Percentiles rank a stretch among this genome's conserved stretches.
Evolutionary conservation across 2,797 vertebrate genomes (phyloP).

Genomic region (Pteropus rufus): DNA sequence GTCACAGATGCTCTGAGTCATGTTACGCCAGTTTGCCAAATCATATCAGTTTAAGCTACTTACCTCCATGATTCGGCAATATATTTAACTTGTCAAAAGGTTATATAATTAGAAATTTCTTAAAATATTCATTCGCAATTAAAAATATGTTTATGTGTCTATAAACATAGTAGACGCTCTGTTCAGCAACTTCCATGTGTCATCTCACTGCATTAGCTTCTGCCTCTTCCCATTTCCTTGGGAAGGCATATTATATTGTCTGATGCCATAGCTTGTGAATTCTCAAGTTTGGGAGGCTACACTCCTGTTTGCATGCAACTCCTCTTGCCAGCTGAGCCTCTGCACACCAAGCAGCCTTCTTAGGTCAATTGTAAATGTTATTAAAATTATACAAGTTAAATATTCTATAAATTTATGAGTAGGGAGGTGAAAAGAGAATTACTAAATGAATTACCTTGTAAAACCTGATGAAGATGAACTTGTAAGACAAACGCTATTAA

Average conservation of each 20-base stretch:
- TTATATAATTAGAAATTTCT: background rate
- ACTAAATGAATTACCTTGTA: background rate
- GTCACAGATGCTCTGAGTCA: background rate
- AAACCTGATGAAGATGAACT: background rate
- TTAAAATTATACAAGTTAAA: background rate
- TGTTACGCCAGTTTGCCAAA: background rate
- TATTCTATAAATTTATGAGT: background rate
- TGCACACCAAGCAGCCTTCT: background rate
- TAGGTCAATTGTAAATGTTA: background rate
- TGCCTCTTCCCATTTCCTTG: background rate
- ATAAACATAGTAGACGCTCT: background rate
- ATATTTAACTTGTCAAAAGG: background rate
- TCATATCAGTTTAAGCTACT: background rate
- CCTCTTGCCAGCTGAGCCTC: background rate
- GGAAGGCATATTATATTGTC: background rate
- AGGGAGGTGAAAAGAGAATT: background rate
- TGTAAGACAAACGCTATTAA: background rate
- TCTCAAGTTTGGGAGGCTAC: background rate
- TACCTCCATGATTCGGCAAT: background rate
- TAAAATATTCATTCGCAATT: background rate
- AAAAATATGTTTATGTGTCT: background rate
- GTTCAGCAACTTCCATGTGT: background rate
- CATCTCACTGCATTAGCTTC: background rate
- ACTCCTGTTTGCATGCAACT: rapidly evolving
- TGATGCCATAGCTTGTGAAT: background rate